Percentiles rank a stretch among this genome's conserved stretches.
These are phyloP conservation scores for Drosophila burlai DNA, from an alignment of 1,140 invertebrate species.

Conservation along the genomic window DNA sequence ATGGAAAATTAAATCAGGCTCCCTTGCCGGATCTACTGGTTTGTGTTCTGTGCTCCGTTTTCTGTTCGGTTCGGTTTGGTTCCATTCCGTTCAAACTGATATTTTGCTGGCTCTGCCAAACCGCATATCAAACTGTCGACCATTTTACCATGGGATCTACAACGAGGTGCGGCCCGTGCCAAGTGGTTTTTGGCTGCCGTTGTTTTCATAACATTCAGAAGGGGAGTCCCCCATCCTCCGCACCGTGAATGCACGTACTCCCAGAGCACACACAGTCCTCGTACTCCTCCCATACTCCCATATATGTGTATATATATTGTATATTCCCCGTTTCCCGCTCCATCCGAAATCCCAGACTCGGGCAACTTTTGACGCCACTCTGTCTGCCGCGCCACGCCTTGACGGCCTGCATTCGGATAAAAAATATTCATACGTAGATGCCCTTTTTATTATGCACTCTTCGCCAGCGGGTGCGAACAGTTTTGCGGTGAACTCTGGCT, in stretches of 20 bases:
- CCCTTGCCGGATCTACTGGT: background rate
- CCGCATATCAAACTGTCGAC: constrained; percentile 83
- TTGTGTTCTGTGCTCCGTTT: background rate
- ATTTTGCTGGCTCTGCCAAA: constrained; percentile 81
- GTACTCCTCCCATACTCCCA: background rate
- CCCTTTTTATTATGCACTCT: constrained; percentile 63
- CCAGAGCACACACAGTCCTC: constrained; percentile 1
- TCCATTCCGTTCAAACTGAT: constrained; percentile 63
- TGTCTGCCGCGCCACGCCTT: constrained; percentile 79
- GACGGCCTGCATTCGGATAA: constrained; percentile 69
- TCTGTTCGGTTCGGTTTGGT: constrained; percentile 3
- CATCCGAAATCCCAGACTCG: constrained; percentile 11
- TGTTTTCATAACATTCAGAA: constrained; percentile 73
- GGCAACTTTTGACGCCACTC: constrained; percentile 75
- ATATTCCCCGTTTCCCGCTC: background rate
- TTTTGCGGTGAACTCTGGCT: constrained; percentile 36
- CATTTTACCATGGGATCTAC: constrained; percentile 75
- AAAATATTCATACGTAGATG: constrained; percentile 75
- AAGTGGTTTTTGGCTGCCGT: constrained; percentile 81
- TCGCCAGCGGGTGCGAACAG: constrained; percentile 33
- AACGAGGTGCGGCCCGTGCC: constrained; percentile 74
- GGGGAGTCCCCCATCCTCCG: background rate
- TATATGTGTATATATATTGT: background rate
- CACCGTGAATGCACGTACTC: constrained; percentile 19
- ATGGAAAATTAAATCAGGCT: constrained; percentile 75